Evolutionary conservation across 2,113 vertebrate species (phyloP).

Genomic region (Oncorhynchus masou): DNA sequence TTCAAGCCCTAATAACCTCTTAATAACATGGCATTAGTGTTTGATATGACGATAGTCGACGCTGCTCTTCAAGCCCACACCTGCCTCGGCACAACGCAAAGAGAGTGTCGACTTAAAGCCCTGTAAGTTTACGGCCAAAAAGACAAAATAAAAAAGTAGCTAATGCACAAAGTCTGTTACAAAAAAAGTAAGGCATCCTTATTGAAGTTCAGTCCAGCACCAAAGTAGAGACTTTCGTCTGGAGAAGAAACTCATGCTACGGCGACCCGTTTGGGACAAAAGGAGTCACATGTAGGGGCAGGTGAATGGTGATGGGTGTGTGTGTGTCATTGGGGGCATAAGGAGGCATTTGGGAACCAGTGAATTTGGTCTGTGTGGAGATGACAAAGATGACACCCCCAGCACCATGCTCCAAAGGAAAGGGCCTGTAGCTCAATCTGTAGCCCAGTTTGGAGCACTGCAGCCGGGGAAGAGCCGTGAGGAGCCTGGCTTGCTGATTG

Average conservation of each 20-base stretch:
- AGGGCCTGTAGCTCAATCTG: constrained; percentile 41
- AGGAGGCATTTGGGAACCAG: too few relatives aligned
- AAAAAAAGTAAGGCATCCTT: constrained; percentile 92
- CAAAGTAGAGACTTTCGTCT: constrained; percentile 63
- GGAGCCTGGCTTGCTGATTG: not conserved
- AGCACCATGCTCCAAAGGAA: not conserved
- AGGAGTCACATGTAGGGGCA: constrained; percentile 24
- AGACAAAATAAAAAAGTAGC: constrained; percentile 64
- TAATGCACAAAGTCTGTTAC: constrained; percentile 69
- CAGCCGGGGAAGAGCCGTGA: constrained; percentile 5
- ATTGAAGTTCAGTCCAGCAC: constrained; percentile 80
- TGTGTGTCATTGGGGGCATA: not conserved
- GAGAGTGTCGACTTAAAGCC: constrained; percentile 47
- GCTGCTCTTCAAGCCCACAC: not conserved
- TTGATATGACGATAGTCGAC: constrained; percentile 50
- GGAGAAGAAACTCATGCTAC: constrained; percentile 64
- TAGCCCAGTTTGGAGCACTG: constrained; percentile 31
- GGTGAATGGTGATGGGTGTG: not conserved
- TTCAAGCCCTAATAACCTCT: constrained; percentile 21
- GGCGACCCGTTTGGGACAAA: constrained; percentile 54
- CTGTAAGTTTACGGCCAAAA: constrained; percentile 56
- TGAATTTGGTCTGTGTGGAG: not conserved
- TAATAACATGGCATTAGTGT: constrained; percentile 27
- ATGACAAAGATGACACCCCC: not conserved
- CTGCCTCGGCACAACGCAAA: not conserved